Base-by-base conservation (phyloP, 2,113 vertebrate species). In the Leptosomus discolor region DNA sequence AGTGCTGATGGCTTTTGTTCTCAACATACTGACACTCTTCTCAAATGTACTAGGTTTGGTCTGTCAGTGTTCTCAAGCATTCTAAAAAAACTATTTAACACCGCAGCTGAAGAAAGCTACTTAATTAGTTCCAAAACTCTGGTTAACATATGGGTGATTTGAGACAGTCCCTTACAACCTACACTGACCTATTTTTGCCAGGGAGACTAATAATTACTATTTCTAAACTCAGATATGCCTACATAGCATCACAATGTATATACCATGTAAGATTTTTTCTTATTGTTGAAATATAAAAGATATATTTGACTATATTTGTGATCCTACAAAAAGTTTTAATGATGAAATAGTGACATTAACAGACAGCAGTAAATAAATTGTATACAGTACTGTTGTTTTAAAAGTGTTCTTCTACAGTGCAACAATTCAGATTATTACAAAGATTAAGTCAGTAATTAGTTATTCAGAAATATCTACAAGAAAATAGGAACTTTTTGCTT, bases 391-490 rank as follows among this genome's bases (percentile, higher is more conserved):
- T 94, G 36, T 43, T 93, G 89, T 95, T 97, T 94, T 85, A 75
- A 94, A 96, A 94, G 20, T 91, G 93, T 96, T 58, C 29, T 96
- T 94, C 74, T 85, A 88, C 76, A 90, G 41, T 36, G 91, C 27
- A 96, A 94, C 51, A 90, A 76, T 74, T 76, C 32, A 74, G 57
- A 86, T 94, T 90, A 91, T 94, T 93, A 86, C 36, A 96, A 95
- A 93, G 54, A 73, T 65, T 63, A 54, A 56, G 64, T 60, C 91
- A 91, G 73, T 81, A 93, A 88, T 94, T 96, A 92, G 94, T 96
- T 96, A 93, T 86, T 96, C 97, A 68, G 61, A 96, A 97, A 96
- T 94, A 45, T 46, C 88, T 97, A 34, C 57, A 90, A 97, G 43
- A 50, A 89, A 96, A 96, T 37, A 67, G 54, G 82, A 96, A 94